Conservation (phyloP, 2,888 invertebrate species). For the Agelastica alni region DNA sequence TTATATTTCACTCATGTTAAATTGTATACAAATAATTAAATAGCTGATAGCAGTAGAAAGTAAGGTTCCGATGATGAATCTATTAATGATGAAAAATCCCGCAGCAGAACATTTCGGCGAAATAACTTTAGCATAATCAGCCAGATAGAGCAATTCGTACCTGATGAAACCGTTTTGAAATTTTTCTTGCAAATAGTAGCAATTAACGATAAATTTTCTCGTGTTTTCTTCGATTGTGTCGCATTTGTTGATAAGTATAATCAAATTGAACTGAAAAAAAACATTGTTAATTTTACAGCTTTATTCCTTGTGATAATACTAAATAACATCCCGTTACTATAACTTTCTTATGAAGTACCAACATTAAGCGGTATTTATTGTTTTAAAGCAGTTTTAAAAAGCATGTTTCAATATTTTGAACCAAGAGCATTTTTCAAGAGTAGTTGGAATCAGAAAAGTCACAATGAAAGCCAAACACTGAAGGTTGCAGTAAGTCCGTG, state of each 20-base stretch:
- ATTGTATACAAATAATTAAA: conserved; percentile 23
- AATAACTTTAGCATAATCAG: conserved; percentile 4
- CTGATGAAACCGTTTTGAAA: neutral
- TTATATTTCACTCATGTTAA: conserved; percentile 10
- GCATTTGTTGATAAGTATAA: conserved; percentile 15
- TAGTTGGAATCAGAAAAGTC: too few species aligned
- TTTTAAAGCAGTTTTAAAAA: too few species aligned
- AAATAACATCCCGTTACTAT: too few species aligned
- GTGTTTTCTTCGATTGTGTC: conserved; percentile 10
- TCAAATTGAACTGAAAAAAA: conserved; percentile 7
- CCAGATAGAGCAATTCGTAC: conserved; percentile 13
- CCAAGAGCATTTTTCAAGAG: too few species aligned
- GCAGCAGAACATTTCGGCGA: conserved; percentile 14
- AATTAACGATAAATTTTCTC: neutral
- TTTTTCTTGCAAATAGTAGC: conserved; percentile 1
- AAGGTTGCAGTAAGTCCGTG: too few species aligned
- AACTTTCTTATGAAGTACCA: too few species aligned
- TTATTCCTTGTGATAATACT: too few species aligned
- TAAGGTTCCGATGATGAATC: conserved; percentile 7
- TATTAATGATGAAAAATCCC: conserved; percentile 18
- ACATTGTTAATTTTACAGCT: neutral
- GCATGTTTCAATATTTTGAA: too few species aligned
- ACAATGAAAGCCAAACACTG: too few species aligned
- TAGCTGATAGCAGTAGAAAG: conserved; percentile 18
- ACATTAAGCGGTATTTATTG: too few species aligned